These are phyloP conservation scores for Stenotaenia linearis DNA, from an alignment of 2,888 invertebrate genomes.

Conservation along the genomic window DNA sequence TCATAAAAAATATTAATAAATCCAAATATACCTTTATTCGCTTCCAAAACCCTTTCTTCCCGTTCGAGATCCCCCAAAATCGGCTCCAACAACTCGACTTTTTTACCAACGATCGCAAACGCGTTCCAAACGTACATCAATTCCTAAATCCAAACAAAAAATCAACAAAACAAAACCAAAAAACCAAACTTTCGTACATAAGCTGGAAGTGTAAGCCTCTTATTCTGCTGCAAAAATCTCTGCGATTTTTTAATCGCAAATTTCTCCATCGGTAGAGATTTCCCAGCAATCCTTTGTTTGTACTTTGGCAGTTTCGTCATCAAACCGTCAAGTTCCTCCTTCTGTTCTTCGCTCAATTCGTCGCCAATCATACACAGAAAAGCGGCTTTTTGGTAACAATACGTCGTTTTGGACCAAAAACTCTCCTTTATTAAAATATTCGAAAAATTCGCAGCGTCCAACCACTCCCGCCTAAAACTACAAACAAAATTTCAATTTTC, in stretches of 20 bases:
- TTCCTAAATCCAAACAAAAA: conserved; percentile 54
- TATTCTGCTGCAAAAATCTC: conserved; percentile 68
- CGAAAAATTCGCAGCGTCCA: conserved; percentile 66
- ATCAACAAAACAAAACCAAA: neutral
- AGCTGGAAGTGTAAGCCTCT: conserved; percentile 69
- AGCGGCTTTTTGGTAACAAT: conserved; percentile 81
- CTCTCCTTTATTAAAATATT: conserved; percentile 66
- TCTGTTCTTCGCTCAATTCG: conserved; percentile 54
- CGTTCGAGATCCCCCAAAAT: conserved; percentile 60
- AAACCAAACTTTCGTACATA: conserved; percentile 50
- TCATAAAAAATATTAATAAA: neutral
- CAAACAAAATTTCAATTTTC: neutral
- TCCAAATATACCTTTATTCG: conserved; percentile 41
- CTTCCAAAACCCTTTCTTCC: conserved; percentile 45
- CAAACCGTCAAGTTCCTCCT: conserved; percentile 57
- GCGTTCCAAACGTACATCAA: conserved; percentile 90
- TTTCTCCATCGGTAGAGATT: conserved; percentile 95
- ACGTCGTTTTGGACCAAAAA: conserved; percentile 87
- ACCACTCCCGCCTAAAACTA: conserved; percentile 62
- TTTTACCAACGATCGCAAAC: conserved; percentile 71
- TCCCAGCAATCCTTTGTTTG: conserved; percentile 88
- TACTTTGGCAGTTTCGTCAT: conserved; percentile 73
- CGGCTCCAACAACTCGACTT: conserved; percentile 52
- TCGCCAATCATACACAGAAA: conserved; percentile 68
- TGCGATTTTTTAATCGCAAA: conserved; percentile 82